phyloP scores from a whole-genome alignment of 2,113 vertebrate species.

The Alectura lathami region DNA sequence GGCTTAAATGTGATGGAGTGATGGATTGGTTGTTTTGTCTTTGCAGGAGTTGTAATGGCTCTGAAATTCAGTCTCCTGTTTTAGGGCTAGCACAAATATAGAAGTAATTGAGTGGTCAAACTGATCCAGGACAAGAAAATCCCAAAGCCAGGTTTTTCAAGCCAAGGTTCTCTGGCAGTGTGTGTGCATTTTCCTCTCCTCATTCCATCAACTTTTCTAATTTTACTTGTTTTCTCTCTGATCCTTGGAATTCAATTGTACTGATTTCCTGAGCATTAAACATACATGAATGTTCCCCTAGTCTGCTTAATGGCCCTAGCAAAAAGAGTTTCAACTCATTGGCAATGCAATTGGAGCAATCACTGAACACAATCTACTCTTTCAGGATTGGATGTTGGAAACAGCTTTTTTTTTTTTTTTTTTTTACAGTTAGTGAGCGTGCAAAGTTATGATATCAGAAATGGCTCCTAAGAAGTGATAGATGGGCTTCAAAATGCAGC shows the following conservation, averaged over 20 bases:
- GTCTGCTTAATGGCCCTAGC: constrained; percentile 50
- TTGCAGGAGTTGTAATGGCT: background rate
- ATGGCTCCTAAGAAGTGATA: constrained; percentile 24
- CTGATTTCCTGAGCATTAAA: constrained; percentile 53
- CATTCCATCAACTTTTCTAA: background rate
- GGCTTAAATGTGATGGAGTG: background rate
- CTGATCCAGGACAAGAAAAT: background rate
- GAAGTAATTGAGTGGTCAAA: background rate
- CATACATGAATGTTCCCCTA: constrained; percentile 22
- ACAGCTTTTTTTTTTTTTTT: background rate
- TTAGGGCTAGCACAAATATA: background rate
- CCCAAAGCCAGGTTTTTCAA: background rate
- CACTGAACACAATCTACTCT: constrained; percentile 17
- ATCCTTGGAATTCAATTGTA: constrained; percentile 53
- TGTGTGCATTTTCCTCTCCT: background rate
- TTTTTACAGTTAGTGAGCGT: background rate
- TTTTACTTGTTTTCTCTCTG: constrained; percentile 32
- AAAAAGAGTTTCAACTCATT: constrained; percentile 29
- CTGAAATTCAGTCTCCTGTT: background rate
- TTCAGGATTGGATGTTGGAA: constrained; percentile 3
- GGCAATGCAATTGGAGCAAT: constrained; percentile 33
- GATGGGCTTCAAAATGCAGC: constrained; percentile 25
- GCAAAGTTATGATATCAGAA: constrained; percentile 31
- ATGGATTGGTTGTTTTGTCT: background rate
- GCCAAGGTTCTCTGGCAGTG: background rate